These are phyloP conservation scores for Bucco capensis DNA, from an alignment of 2,113 vertebrate species.

Conservation along the genomic window DNA sequence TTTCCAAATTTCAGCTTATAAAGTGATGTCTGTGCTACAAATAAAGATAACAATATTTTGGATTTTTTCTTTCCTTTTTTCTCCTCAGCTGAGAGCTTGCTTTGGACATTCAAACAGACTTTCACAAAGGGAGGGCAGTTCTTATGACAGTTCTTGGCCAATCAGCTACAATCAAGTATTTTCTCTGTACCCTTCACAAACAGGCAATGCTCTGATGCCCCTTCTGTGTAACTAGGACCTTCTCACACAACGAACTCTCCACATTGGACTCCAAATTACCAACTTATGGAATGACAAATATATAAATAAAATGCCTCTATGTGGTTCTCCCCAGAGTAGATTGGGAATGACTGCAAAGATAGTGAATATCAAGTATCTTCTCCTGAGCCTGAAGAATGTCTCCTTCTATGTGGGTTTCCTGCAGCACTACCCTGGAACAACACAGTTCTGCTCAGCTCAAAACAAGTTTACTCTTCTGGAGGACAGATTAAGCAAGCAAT, in stretches of 20 bases:
- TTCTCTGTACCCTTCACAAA: neutral
- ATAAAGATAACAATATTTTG: too few relatives aligned
- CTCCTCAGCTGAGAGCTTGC: neutral
- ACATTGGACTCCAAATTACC: neutral
- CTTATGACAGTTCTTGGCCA: neutral
- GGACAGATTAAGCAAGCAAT: neutral
- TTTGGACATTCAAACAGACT: neutral
- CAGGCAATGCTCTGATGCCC: neutral
- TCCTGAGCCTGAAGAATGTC: neutral
- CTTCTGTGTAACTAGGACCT: neutral
- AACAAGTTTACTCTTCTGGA: neutral
- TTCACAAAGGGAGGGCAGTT: neutral
- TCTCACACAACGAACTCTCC: rapidly evolving
- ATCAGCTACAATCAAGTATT: neutral
- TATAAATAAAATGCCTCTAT: neutral
- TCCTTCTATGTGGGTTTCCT: neutral
- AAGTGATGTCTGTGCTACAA: too few relatives aligned
- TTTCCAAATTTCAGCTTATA: too few relatives aligned
- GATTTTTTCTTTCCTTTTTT: neutral
- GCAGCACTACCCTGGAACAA: neutral
- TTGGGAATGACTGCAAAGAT: neutral
- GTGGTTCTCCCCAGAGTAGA: neutral
- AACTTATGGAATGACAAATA: neutral
- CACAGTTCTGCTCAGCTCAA: neutral
- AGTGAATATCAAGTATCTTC: neutral